These are phyloP conservation scores for Hydrozoanthus gracilis DNA, from an alignment of 92 coral and sea anemone species.

Conservation along the genomic window DNA sequence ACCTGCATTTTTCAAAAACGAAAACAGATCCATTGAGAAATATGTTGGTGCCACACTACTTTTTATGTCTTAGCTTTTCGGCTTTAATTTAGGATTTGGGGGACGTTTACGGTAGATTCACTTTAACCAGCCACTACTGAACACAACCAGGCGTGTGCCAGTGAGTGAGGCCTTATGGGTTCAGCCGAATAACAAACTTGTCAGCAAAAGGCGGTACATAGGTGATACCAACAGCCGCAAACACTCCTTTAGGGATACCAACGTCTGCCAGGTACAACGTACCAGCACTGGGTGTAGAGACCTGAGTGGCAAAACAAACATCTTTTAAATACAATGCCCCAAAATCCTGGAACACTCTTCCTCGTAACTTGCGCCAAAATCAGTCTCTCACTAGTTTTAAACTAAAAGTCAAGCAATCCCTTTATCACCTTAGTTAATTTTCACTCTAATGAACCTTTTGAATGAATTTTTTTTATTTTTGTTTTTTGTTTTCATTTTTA, in stretches of 20 bases:
- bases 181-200: constrained; percentile 79
- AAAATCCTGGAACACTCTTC: not conserved
- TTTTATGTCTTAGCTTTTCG: too few species aligned
- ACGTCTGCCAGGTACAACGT: constrained; percentile 81
- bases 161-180: constrained; percentile 34
- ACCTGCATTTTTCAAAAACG: too few species aligned
- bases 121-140: not conserved
- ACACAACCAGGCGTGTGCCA: not conserved
- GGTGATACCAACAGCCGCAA: constrained; percentile 68
- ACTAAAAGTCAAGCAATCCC: too few species aligned
- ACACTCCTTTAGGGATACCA: constrained; percentile 88
- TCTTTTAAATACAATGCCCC: not conserved
- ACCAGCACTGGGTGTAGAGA: constrained; percentile 63
- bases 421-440: too few species aligned
- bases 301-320: not conserved
- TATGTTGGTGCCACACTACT: too few species aligned
- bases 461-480: too few species aligned
- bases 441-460: too few species aligned
- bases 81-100: not conserved
- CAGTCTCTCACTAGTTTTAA: too few species aligned
- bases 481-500: too few species aligned
- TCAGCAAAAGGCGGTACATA: constrained; percentile 89
- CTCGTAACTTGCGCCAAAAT: too few species aligned
- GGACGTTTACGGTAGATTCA: not conserved
- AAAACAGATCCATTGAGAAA: too few species aligned